These are phyloP conservation scores for Himantopus leucocephalus DNA, from an alignment of 2,113 vertebrate genomes.

Conservation along the genomic window DNA sequence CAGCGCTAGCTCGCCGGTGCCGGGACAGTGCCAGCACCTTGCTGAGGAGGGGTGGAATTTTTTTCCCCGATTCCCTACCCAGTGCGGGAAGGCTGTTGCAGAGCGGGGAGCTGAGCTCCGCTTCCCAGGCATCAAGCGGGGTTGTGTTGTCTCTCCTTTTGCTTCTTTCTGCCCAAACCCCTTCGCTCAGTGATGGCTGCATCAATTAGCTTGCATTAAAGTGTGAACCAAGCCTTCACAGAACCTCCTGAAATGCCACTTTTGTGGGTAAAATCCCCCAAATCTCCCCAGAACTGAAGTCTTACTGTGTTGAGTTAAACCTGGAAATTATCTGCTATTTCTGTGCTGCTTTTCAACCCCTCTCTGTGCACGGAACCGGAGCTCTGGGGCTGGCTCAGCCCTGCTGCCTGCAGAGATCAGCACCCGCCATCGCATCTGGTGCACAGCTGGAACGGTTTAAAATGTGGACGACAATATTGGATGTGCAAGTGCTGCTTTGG, in stretches of 20 bases:
- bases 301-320: neutral
- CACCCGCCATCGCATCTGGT: neutral
- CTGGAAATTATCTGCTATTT: neutral
- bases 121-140: neutral
- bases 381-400: neutral
- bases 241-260: neutral
- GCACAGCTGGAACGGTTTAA: neutral
- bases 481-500: neutral
- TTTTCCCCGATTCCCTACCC: neutral
- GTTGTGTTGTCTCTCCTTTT: neutral
- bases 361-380: neutral
- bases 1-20: neutral
- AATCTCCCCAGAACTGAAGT: neutral
- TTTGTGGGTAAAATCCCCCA: neutral
- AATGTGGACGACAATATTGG: neutral
- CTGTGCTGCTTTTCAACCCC: neutral
- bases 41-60: neutral
- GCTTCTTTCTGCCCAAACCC: neutral
- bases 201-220: neutral
- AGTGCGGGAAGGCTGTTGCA: neutral
- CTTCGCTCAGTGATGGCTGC: neutral
- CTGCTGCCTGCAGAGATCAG: neutral
- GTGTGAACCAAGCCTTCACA: neutral
- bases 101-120: neutral
- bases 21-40: neutral